These are phyloP conservation scores for Anguilla rostrata DNA, from an alignment of 2,113 vertebrate species.

Conservation along the genomic window DNA sequence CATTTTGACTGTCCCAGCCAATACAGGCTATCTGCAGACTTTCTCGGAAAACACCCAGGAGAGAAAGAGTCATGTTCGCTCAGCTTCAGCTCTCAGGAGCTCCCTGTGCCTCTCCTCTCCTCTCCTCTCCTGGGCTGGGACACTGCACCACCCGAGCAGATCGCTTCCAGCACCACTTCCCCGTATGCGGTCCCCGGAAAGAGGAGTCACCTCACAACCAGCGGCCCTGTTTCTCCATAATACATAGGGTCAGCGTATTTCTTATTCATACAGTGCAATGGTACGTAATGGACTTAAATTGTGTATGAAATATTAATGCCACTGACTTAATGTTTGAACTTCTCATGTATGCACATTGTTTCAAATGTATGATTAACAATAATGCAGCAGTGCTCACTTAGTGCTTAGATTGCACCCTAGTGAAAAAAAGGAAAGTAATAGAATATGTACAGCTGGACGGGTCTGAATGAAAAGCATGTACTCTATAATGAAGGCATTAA, in stretches of 20 bases:
- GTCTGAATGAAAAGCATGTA: not conserved
- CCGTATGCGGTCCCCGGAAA: not conserved
- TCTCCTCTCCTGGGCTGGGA: not conserved
- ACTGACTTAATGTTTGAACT: slow-evolving; percentile 4
- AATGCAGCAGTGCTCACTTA: not conserved
- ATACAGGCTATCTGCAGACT: not conserved
- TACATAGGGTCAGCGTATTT: not conserved
- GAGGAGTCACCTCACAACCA: not conserved
- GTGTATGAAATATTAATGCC: slow-evolving; percentile 20
- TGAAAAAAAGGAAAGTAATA: too few species aligned
- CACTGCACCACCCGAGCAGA: not conserved
- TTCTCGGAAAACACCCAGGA: not conserved
- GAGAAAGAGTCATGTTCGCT: not conserved
- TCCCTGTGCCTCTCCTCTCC: not conserved
- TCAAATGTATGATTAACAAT: slow-evolving; percentile 14
- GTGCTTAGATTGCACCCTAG: not conserved
- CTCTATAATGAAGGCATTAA: not conserved
- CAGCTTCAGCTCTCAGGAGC: not conserved
- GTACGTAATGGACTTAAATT: not conserved
- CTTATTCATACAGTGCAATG: not conserved
- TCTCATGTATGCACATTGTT: not conserved
- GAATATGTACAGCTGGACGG: not conserved
- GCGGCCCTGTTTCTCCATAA: not conserved
- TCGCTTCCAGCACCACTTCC: not conserved
- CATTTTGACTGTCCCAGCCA: not conserved